Evolutionary conservation across 92 coral and sea anemone species (phyloP).

Genomic region (Scolanthus callimorphus): DNA sequence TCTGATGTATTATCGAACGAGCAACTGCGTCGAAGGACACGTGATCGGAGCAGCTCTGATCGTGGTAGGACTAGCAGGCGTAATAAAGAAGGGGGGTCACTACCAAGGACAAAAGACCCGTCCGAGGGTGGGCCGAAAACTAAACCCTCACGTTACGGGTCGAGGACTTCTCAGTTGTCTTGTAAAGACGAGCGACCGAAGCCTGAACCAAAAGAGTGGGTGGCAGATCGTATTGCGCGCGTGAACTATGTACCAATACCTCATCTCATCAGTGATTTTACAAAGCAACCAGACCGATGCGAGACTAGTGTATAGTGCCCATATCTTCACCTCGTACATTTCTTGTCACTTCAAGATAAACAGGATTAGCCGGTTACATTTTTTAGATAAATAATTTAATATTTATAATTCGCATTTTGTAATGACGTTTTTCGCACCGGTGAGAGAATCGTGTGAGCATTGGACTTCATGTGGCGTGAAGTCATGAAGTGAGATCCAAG

Average conservation of each 20-base stretch:
- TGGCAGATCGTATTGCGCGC: slow-evolving; percentile 36
- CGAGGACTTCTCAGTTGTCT: slow-evolving; percentile 57
- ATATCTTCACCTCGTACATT: too few species aligned
- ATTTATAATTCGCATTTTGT: too few species aligned
- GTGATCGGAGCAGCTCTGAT: slow-evolving; percentile 21
- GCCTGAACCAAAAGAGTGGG: slow-evolving; percentile 81
- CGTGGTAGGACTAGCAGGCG: slow-evolving; percentile 29
- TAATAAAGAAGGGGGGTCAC: slow-evolving; percentile 12
- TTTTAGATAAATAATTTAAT: too few species aligned
- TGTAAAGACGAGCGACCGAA: slow-evolving; percentile 76
- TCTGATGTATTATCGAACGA: slow-evolving; percentile 13
- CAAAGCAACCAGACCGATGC: slow-evolving; percentile 18
- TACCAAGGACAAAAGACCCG: not conserved
- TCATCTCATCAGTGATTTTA: slow-evolving; percentile 37
- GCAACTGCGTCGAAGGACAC: slow-evolving; percentile 21
- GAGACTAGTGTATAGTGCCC: slow-evolving; percentile 87
- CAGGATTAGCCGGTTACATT: too few species aligned
- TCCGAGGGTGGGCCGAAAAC: slow-evolving; percentile 4
- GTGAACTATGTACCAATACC: slow-evolving; percentile 90
- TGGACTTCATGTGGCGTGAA: too few species aligned
- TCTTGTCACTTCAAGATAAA: too few species aligned
- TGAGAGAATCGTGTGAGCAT: too few species aligned
- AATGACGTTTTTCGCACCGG: too few species aligned
- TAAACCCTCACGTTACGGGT: slow-evolving; percentile 12
- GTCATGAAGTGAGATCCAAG: too few species aligned